Percentiles rank a stretch among this genome's conserved stretches.
These are phyloP conservation scores for Pseudolycoriella hygida DNA, from an alignment of 2,888 invertebrate genomes.

Conservation along the genomic window DNA sequence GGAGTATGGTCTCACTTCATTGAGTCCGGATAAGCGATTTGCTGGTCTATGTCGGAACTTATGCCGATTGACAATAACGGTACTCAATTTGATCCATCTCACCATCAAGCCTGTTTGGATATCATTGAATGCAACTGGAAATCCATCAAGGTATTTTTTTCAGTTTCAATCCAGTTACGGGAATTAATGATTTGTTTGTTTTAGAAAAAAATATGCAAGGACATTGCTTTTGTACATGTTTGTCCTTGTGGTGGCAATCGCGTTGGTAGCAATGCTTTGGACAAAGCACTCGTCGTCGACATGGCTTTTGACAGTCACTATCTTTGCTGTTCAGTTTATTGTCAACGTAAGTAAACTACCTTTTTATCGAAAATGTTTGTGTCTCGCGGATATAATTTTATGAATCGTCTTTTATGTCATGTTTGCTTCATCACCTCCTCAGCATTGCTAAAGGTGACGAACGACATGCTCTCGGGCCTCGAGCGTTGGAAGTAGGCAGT, in stretches of 20 bases:
- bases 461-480: no score
- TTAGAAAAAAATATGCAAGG: slow-evolving; percentile 54
- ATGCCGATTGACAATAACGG: slow-evolving; percentile 76
- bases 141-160: slow-evolving; percentile 38
- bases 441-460: no score
- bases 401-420: no score
- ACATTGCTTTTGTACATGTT: slow-evolving; percentile 71
- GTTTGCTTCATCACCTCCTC: not conserved
- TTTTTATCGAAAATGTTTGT: not conserved
- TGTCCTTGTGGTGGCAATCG: slow-evolving; percentile 61
- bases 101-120: slow-evolving; percentile 83
- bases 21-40: slow-evolving; percentile 75
- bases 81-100: slow-evolving; percentile 80
- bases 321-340: slow-evolving; percentile 83
- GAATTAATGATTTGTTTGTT: slow-evolving; percentile 13
- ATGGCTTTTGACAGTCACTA: slow-evolving; percentile 82
- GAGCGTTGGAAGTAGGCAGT: no score
- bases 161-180: not conserved
- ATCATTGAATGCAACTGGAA: slow-evolving; percentile 75
- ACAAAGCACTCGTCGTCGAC: slow-evolving; percentile 70
- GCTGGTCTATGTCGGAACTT: slow-evolving; percentile 76
- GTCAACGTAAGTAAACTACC: slow-evolving; percentile 50
- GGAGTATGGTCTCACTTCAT: slow-evolving; percentile 75
- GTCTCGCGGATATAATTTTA: not conserved
- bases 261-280: slow-evolving; percentile 63